These are phyloP conservation scores for Scortum barcoo DNA, from an alignment of 2,113 vertebrate species.

Conservation along the genomic window DNA sequence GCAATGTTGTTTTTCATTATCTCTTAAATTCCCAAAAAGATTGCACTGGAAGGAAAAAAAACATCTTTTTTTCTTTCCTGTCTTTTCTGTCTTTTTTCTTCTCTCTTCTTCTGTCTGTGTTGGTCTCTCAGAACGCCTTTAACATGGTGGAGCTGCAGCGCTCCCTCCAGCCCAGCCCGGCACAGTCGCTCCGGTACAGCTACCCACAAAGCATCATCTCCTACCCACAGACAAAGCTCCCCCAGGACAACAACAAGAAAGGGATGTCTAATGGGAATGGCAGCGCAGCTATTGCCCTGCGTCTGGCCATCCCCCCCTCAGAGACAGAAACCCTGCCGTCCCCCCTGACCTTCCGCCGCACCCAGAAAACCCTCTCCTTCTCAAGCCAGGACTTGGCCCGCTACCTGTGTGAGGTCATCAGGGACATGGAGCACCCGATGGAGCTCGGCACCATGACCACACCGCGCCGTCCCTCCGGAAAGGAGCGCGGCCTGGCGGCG, in stretches of 20 bases:
- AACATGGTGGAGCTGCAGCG: slow-evolving; percentile 92
- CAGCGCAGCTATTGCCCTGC: slow-evolving; percentile 79
- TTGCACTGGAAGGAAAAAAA: neutral
- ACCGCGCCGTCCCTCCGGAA: slow-evolving; percentile 64
- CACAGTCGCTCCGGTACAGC: slow-evolving; percentile 81
- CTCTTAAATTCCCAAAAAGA: slow-evolving; percentile 43
- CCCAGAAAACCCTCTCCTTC: slow-evolving; percentile 79
- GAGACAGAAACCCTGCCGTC: slow-evolving; percentile 76
- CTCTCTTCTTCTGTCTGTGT: slow-evolving; percentile 9
- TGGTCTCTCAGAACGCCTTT: slow-evolving; percentile 86
- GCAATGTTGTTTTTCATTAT: slow-evolving; percentile 53
- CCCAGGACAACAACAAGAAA: slow-evolving; percentile 65
- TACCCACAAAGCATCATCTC: slow-evolving; percentile 77
- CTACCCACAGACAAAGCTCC: slow-evolving; percentile 74
- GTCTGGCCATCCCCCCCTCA: slow-evolving; percentile 82
- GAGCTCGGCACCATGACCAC: slow-evolving; percentile 70
- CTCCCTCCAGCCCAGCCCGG: slow-evolving; percentile 87
- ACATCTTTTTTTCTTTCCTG: neutral
- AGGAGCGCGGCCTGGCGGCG: slow-evolving; percentile 81
- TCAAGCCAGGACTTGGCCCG: slow-evolving; percentile 83
- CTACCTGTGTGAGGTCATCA: slow-evolving; percentile 85
- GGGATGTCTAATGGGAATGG: slow-evolving; percentile 63
- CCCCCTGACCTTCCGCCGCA: slow-evolving; percentile 76
- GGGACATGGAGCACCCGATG: slow-evolving; percentile 78
- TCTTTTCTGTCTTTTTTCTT: neutral